These are phyloP conservation scores for Chaitophorus viminalis DNA, from an alignment of 2,888 invertebrate species.

Conservation along the genomic window DNA sequence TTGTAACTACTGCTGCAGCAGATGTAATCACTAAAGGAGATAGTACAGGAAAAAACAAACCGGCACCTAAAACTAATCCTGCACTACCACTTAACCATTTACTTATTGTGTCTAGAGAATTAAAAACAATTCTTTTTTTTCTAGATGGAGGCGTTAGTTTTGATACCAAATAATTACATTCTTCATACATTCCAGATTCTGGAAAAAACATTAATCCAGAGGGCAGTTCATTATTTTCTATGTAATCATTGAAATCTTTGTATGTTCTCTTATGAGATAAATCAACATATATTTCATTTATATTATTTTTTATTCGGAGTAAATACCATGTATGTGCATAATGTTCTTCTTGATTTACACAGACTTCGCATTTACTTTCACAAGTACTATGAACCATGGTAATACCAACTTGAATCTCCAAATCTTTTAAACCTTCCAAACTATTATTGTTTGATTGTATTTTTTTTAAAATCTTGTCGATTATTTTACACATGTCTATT, in stretches of 20 bases:
- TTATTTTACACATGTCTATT: not conserved
- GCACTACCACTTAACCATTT: not conserved
- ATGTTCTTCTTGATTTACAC: not conserved
- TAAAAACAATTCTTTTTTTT: not conserved
- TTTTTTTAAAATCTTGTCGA: too few species aligned
- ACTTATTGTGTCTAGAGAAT: not conserved
- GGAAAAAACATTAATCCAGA: conserved; percentile 24
- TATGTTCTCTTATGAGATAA: conserved; percentile 2
- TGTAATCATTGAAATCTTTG: conserved; percentile 25
- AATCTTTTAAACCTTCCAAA: not conserved
- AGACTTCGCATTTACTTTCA: not conserved
- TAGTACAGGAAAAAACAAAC: not conserved
- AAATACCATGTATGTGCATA: conserved; percentile 13
- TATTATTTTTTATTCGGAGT: not conserved
- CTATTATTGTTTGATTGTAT: too few species aligned
- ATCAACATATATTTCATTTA: not conserved
- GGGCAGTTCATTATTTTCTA: conserved; percentile 26
- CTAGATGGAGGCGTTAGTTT: conserved; percentile 10
- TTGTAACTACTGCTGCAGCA: too few species aligned
- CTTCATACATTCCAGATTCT: conserved; percentile 29
- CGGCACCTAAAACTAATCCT: not conserved
- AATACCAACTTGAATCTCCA: conserved; percentile 3
- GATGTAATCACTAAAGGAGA: not conserved
- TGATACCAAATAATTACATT: not conserved
- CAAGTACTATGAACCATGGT: conserved; percentile 29